phyloP scores from a whole-genome alignment of 2,888 invertebrate species.

The Abscondita cerata region DNA sequence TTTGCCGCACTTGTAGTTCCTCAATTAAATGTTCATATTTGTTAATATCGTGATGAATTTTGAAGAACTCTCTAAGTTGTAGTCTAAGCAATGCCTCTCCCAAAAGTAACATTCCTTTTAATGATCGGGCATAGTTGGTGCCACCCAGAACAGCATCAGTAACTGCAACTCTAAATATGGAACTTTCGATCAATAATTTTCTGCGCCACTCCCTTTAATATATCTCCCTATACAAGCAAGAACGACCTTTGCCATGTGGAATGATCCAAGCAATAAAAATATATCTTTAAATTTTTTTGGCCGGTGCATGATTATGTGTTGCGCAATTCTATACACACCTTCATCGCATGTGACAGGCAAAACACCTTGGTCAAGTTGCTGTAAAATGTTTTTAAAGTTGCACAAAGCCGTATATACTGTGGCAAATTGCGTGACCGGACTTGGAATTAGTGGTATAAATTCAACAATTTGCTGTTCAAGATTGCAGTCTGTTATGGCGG shows the following conservation, averaged over 20 bases:
- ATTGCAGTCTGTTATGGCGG: no score
- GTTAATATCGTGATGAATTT: no score
- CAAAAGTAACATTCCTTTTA: no score
- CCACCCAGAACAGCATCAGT: background rate
- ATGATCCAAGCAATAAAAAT: background rate
- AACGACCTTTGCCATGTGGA: background rate
- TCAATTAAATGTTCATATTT: no score
- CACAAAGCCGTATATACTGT: no score
- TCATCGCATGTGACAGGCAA: background rate
- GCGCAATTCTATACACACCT: background rate
- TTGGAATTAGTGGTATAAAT: no score
- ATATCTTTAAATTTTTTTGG: background rate
- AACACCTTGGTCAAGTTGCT: no score
- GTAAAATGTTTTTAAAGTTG: no score
- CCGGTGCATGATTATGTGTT: background rate
- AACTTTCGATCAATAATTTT: background rate
- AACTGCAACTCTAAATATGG: background rate
- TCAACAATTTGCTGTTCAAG: no score
- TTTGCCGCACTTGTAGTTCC: no score
- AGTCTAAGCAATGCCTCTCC: background rate
- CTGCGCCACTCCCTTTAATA: background rate
- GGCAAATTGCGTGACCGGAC: no score
- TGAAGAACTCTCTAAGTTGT: background rate
- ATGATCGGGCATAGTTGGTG: background rate
- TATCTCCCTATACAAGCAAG: background rate